These are phyloP conservation scores for Parnassius orleans DNA, from an alignment of 2,888 invertebrate species.

Conservation along the genomic window DNA sequence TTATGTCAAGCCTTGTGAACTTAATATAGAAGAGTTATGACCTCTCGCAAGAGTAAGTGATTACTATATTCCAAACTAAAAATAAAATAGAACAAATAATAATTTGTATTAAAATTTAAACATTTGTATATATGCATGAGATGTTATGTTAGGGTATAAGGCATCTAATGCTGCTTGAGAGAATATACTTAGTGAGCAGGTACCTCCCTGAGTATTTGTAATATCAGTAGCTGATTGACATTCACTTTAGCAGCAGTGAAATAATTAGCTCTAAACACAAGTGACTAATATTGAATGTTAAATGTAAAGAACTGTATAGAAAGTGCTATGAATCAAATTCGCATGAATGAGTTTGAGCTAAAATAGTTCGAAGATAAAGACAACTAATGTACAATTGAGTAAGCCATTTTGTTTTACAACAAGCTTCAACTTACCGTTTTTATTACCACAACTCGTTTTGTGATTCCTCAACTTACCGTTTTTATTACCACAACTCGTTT, in stretches of 20 bases:
- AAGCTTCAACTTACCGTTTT: slow-evolving; percentile 18
- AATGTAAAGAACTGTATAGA: background rate
- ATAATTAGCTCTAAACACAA: background rate
- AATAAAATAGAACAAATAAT: slow-evolving; percentile 27
- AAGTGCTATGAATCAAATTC: background rate
- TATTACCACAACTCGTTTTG: slow-evolving; percentile 14
- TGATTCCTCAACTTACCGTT: slow-evolving; percentile 21
- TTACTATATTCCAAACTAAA: slow-evolving; percentile 28
- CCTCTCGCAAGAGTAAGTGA: slow-evolving; percentile 26
- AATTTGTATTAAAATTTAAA: slow-evolving; percentile 34
- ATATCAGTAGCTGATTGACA: background rate
- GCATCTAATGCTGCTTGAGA: slow-evolving; percentile 34
- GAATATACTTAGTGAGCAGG: slow-evolving; percentile 13
- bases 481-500: slow-evolving; percentile 8
- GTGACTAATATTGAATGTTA: background rate
- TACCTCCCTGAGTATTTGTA: slow-evolving; percentile 4
- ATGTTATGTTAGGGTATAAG: slow-evolving; percentile 43
- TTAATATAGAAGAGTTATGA: slow-evolving; percentile 31
- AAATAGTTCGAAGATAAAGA: background rate
- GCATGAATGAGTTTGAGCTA: background rate
- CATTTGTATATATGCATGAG: slow-evolving; percentile 48
- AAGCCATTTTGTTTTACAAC: slow-evolving; percentile 11
- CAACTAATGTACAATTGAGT: slow-evolving; percentile 16
- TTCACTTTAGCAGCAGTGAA: background rate
- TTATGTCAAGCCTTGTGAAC: slow-evolving; percentile 6